These are phyloP conservation scores for Kryptopterus vitreolus DNA, from an alignment of 2,797 vertebrate species.

Conservation along the genomic window DNA sequence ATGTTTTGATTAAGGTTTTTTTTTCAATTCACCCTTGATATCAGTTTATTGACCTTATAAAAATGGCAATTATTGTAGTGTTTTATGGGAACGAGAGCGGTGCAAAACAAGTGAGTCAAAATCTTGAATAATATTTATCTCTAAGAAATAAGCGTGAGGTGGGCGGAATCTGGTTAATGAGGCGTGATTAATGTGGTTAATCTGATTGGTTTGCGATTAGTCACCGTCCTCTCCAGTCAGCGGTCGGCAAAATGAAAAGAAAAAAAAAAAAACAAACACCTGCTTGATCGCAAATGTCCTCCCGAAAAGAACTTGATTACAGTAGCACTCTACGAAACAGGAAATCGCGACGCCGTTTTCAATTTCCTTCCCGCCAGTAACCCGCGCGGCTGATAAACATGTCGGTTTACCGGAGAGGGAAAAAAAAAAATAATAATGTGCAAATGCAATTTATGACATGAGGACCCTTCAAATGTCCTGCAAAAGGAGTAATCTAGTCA, in stretches of 20 bases:
- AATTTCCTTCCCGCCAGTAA: background rate
- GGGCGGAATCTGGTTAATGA: background rate
- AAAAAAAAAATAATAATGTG: too few species aligned
- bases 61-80: too few species aligned
- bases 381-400: background rate
- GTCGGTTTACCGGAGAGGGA: background rate
- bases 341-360: background rate
- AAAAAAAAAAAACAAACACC: background rate
- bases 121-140: too few species aligned
- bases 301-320: background rate
- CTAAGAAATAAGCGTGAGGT: too few species aligned
- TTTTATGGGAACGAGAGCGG: background rate
- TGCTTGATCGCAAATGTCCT: background rate
- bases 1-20: too few species aligned
- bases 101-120: background rate
- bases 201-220: background rate
- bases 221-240: background rate
- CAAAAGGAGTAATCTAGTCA: too few species aligned
- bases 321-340: background rate
- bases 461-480: background rate
- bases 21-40: too few species aligned
- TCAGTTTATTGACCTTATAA: too few species aligned
- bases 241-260: background rate
- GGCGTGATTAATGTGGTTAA: background rate
- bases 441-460: background rate